Evolutionary conservation across 2,113 vertebrate genomes (phyloP), one percentile per base, ranked within the genome.

Genomic region (Misgurnus anguillicaudatus): DNA sequence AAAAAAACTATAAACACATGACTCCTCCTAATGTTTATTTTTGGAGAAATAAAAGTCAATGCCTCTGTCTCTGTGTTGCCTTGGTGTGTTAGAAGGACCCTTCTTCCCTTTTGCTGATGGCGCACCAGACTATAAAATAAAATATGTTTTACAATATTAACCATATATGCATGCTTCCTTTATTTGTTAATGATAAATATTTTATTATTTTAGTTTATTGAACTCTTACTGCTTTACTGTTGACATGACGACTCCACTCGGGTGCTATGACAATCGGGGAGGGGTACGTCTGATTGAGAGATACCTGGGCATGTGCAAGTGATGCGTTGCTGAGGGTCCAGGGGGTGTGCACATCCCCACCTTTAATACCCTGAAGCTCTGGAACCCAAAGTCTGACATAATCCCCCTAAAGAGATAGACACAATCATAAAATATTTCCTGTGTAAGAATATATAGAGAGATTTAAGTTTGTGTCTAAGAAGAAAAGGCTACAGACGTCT

Each of bases 21-120:
- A 14, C 4, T 19, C 3, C 10, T 31, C 38, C 5, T 77, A 21
- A 38, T 90, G 86, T 76, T 93, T 94, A 82, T 92, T 92, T 67
- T 6, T 85, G 72, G 94, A 93, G 76, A 94, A 95, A 80, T 94
- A 95, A 83, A 95, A 94, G 74, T 95, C 94, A 1, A 92, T 89
- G 69, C 93, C 94, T 86, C 92, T 86, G 88, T 91, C 89, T 36
- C 81, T 82, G 77, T 90, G 91, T 68, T 91, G 92, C 0, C 5
- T 82, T 10, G 91, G 87, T 0, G 61, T 64, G 70, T 84, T 81
- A 0, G 92, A 90, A 0, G 90, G 86, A 9, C 90, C 90, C 39
- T 86, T 92, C 78, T 61, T 91, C 71, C 89, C 90, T 87, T 86
- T 87, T 2, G 75, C 41, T 36, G 87, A 85, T 19, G 88, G 55